Conservation (phyloP, 1,140 invertebrate genomes). For the Amphibalanus amphitrite region DNA sequence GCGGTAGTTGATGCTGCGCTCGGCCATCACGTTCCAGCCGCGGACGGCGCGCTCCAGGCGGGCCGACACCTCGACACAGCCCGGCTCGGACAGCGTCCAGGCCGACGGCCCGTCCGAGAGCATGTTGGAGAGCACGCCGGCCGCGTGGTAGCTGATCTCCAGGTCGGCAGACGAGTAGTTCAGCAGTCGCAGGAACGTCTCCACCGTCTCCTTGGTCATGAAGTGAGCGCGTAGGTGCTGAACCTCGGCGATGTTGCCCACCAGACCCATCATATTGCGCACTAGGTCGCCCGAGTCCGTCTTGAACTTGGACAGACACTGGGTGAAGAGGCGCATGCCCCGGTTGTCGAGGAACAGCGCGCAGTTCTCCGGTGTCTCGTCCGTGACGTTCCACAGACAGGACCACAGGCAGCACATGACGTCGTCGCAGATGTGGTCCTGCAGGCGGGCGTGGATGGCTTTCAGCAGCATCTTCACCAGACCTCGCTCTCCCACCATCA, state of each 20-base stretch:
- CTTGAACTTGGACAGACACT: constrained; percentile 39
- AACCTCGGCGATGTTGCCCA: constrained; percentile 94
- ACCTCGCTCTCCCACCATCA: constrained; percentile 70
- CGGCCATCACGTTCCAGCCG: constrained; percentile 66
- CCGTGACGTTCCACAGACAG: constrained; percentile 95
- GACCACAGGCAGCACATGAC: constrained; percentile 96
- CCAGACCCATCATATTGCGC: constrained; percentile 87
- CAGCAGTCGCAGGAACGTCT: constrained; percentile 67
- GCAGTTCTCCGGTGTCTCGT: constrained; percentile 87
- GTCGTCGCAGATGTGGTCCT: constrained; percentile 54
- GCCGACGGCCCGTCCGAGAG: constrained; percentile 70
- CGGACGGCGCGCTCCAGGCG: constrained; percentile 63
- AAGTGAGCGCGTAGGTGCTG: constrained; percentile 57
- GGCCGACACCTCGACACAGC: constrained; percentile 49
- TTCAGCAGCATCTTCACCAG: constrained; percentile 48
- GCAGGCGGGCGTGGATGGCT: background rate
- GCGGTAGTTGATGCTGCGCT: constrained; percentile 93
- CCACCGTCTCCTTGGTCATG: constrained; percentile 67
- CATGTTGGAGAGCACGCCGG: constrained; percentile 86
- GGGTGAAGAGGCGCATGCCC: constrained; percentile 72
- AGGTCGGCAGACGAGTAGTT: constrained; percentile 49
- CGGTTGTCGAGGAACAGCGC: constrained; percentile 62
- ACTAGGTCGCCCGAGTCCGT: constrained; percentile 67
- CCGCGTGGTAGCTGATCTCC: constrained; percentile 88
- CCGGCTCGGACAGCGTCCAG: constrained; percentile 57